phyloP scores from a whole-genome alignment of 2,797 vertebrate genomes.

The Atherinosoma microstoma region DNA sequence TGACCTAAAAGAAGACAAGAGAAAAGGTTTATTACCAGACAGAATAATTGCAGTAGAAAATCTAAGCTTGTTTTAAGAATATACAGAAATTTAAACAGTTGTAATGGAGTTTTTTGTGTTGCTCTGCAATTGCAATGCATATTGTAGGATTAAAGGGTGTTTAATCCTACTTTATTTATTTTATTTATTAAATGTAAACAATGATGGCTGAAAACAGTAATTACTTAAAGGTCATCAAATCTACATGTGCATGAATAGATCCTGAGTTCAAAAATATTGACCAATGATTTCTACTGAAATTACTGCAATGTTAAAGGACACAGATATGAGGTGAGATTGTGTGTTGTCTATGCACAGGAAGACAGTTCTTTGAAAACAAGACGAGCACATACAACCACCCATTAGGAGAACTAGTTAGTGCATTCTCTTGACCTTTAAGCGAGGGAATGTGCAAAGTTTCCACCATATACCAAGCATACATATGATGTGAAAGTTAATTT shows the following conservation, averaged over 20 bases:
- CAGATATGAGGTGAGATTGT: not conserved
- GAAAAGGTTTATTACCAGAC: not conserved
- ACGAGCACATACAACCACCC: not conserved
- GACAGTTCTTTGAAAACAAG: not conserved
- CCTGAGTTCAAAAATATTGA: not conserved
- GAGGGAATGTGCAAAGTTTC: not conserved
- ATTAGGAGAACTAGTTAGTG: not conserved
- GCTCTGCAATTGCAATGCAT: not conserved
- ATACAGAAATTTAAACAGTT: not conserved
- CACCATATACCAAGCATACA: not conserved
- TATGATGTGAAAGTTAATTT: not conserved
- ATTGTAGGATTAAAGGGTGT: not conserved
- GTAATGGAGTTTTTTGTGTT: not conserved
- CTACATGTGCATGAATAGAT: not conserved
- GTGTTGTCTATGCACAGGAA: not conserved
- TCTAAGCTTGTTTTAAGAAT: not conserved
- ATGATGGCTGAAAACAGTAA: not conserved
- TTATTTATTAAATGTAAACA: not conserved
- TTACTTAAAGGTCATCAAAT: not conserved
- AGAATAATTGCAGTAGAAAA: not conserved
- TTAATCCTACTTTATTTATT: not conserved
- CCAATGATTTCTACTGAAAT: not conserved
- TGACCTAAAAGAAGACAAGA: conserved; percentile 73
- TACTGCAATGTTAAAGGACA: not conserved
- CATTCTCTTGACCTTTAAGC: not conserved